phyloP scores from a whole-genome alignment of 2,888 invertebrate genomes.

The Mystacides longicornis region DNA sequence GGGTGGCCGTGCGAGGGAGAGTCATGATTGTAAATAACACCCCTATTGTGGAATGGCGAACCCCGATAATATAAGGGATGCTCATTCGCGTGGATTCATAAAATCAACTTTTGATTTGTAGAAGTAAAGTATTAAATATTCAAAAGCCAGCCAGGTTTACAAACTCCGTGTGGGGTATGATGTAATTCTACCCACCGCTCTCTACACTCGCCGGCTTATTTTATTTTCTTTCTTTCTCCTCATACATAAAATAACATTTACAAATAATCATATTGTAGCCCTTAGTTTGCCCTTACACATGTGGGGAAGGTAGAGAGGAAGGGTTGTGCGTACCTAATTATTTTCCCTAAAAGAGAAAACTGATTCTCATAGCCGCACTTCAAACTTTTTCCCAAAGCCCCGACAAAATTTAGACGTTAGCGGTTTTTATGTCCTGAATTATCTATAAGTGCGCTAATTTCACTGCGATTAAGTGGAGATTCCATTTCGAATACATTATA shows the following conservation, averaged over 20 bases:
- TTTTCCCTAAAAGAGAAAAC: background rate
- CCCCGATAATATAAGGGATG: conserved; percentile 17
- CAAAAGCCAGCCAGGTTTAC: background rate
- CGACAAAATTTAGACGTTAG: background rate
- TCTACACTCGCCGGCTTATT: too few species aligned
- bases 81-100: conserved; percentile 16
- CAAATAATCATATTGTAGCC: too few species aligned
- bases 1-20: conserved; percentile 6
- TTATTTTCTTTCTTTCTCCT: background rate
- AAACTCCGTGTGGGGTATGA: background rate
- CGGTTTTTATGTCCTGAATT: background rate
- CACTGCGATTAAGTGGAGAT: too few species aligned
- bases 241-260: too few species aligned
- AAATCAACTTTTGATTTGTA: conserved; percentile 10
- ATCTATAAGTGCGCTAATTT: background rate
- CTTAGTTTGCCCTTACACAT: too few species aligned
- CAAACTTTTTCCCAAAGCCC: background rate
- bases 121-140: conserved; percentile 5
- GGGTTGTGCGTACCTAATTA: background rate
- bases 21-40: conserved; percentile 25
- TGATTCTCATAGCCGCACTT: conserved; percentile 1
- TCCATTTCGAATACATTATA: too few species aligned
- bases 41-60: conserved; percentile 23
- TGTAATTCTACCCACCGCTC: background rate
- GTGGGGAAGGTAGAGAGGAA: background rate